Evolutionary conservation across 2,797 vertebrate genomes (phyloP).

Genomic region (Sebastiscus albofasciatus): DNA sequence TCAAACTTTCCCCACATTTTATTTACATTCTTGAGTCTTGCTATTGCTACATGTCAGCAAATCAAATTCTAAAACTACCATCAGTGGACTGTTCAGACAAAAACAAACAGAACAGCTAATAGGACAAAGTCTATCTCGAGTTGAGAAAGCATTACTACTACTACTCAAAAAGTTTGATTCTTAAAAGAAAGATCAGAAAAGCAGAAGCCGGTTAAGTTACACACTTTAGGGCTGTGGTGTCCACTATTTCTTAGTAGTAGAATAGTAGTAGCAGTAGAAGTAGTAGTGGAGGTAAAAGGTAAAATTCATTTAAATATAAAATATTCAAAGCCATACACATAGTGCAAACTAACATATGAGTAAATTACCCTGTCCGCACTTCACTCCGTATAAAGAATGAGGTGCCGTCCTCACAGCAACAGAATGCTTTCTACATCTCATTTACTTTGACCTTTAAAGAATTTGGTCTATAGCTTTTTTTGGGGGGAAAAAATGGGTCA

Average conservation of each 20-base stretch:
- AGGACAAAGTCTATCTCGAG: constrained; percentile 8
- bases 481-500: not conserved
- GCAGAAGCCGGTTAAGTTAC: constrained; percentile 4
- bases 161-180: not conserved
- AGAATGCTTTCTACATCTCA: not conserved
- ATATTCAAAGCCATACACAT: constrained; percentile 62
- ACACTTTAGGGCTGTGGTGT: constrained; percentile 4
- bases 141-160: constrained; percentile 16
- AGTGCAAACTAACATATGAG: constrained; percentile 75
- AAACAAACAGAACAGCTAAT: constrained; percentile 43
- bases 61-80: constrained; percentile 77
- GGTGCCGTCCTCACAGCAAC: not conserved
- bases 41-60: constrained; percentile 80
- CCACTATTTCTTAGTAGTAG: not conserved
- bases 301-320: constrained; percentile 50
- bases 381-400: constrained; percentile 23
- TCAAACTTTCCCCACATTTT: constrained; percentile 84
- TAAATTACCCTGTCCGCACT: constrained; percentile 59
- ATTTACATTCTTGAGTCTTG: constrained; percentile 88
- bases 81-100: constrained; percentile 70
- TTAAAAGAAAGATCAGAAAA: constrained; percentile 11
- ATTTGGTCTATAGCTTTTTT: constrained; percentile 50
- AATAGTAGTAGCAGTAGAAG: not conserved
- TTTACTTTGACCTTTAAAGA: constrained; percentile 35
- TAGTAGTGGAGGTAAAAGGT: constrained; percentile 19